Evolutionary conservation across 2,888 invertebrate species (phyloP).

Genomic region (Cylloceria caligata): DNA sequence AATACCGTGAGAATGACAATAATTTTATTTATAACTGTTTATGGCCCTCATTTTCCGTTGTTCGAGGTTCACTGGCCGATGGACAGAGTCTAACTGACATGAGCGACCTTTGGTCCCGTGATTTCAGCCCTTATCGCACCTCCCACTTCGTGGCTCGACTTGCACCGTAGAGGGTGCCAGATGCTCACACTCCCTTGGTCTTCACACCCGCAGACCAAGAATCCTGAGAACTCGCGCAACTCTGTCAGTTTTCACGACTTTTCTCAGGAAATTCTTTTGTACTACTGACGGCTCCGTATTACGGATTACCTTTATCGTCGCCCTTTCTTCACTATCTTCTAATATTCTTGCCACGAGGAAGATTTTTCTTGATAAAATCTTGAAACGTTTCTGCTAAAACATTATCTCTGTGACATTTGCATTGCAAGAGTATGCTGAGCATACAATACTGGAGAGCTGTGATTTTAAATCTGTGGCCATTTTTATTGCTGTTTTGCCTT

Average conservation of each 20-base stretch:
- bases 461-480: background rate
- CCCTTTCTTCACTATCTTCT: background rate
- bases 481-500: too few species aligned
- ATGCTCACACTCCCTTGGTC: conserved; percentile 19
- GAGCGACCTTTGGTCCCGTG: conserved; percentile 80
- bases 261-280: conserved; percentile 12
- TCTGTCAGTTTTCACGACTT: conserved; percentile 27
- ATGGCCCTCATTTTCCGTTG: background rate
- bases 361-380: background rate
- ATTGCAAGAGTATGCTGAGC: background rate
- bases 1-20: too few species aligned
- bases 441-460: background rate
- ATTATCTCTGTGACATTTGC: background rate
- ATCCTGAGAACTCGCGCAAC: background rate
- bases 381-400: conserved; percentile 6
- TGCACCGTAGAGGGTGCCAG: conserved; percentile 41
- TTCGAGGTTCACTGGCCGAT: conserved; percentile 68
- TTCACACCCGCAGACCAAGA: background rate
- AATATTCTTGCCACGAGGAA: background rate
- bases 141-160: conserved; percentile 68
- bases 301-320: conserved; percentile 7
- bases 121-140: conserved; percentile 81
- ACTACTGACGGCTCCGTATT: background rate
- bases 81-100: conserved; percentile 81
- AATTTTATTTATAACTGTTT: background rate